Evolutionary conservation across 2,113 vertebrate species (phyloP), one percentile per base, ranked within the genome.

Genomic region (Dendrocopos noguchii): DNA sequence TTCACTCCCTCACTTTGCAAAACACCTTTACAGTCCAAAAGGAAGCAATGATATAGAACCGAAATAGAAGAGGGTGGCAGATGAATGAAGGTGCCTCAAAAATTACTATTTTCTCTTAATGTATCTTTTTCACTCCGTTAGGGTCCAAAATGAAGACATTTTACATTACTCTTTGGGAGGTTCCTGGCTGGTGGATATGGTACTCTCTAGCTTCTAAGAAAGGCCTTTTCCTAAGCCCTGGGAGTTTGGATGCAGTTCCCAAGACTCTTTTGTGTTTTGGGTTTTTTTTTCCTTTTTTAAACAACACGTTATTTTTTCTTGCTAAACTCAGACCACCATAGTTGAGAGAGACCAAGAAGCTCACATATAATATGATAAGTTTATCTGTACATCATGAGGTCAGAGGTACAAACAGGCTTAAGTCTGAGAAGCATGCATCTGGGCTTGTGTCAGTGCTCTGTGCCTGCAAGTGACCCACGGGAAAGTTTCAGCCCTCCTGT

Each of bases 401-500:
- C 59, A 44, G 73, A 68, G 29, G 73, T 28, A 82, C 50, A 80
- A 85, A 66, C 1, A 80, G 29, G 12, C 68, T 88, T 50, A 85
- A 66, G 59, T 8, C 20, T 63, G 42, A 80, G 83, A 74, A 20
- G 12, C 46, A 56, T 4, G 24, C 72, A 74, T 15, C 46, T 5
- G 4, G 34, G 65, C 31, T 91, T 84, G 64, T 53, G 29, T 64
- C 50, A 67, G 24, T 14, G 39, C 6, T 19, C 27, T 60, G 36
- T 22, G 33, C 24, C 61, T 75, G 25, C 0, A 1, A 60, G 33
- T 7, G 15, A 87, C 24, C 31, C 47, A 33, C 0, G 3, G 55
- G 52, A 52, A 92, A 86, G 78, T 22, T 2, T 33, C 7, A 52
- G 29, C 22, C 28, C 60, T 90, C 50, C 60, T 57, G 4, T 16